Evolutionary conservation across 2,113 vertebrate species (phyloP).

Genomic region (Apteryx owenii): DNA sequence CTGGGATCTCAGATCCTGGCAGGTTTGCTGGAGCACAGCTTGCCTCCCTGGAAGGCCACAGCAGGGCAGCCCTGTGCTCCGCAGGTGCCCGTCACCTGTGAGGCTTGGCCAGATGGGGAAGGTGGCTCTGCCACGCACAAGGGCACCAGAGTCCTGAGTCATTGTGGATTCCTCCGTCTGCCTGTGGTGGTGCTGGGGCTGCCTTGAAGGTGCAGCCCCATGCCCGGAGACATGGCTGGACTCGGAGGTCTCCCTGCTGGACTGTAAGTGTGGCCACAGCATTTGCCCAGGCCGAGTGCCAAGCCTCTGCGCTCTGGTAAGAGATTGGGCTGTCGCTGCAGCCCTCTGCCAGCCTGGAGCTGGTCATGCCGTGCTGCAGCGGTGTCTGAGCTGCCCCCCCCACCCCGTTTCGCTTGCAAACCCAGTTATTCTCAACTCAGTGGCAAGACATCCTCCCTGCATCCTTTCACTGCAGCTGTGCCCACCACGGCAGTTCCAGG

Average conservation of each 20-base stretch:
- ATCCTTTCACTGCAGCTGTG: background rate
- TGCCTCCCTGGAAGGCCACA: background rate
- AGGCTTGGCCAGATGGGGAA: background rate
- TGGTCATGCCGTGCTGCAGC: background rate
- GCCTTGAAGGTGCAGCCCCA: background rate
- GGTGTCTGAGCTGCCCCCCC: background rate
- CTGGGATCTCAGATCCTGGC: background rate
- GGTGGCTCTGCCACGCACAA: background rate
- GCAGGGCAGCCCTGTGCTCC: background rate
- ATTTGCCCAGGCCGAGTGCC: background rate
- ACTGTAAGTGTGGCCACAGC: background rate
- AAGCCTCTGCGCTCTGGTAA: background rate
- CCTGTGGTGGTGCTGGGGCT: background rate
- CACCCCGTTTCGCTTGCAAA: background rate
- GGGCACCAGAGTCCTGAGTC: background rate
- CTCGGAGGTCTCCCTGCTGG: background rate
- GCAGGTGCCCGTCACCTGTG: rapidly evolving
- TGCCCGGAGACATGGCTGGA: background rate
- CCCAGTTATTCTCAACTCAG: background rate
- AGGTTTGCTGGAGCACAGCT: background rate
- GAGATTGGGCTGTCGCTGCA: background rate
- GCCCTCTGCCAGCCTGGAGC: background rate
- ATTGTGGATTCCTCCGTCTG: background rate
- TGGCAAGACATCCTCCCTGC: background rate
- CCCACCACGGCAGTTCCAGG: background rate